These are phyloP conservation scores for Galleria mellonella DNA, from an alignment of 1,140 invertebrate species.

Conservation along the genomic window DNA sequence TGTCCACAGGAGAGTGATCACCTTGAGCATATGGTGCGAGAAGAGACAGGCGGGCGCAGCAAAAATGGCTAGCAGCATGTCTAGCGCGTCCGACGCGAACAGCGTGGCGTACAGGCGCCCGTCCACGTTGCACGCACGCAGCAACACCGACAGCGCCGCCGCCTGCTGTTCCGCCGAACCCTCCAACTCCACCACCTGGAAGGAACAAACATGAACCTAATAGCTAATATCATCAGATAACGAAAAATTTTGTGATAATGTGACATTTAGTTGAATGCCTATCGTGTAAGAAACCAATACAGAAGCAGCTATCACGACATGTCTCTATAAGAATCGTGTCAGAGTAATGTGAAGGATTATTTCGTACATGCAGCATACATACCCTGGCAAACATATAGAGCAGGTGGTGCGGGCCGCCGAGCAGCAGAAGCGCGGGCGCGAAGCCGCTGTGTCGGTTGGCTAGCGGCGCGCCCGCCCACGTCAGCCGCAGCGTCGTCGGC, in stretches of 20 bases:
- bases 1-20: too few relatives aligned
- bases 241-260: too few relatives aligned
- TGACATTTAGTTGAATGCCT: too few relatives aligned
- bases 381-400: conserved; percentile 79
- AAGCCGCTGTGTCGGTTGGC: conserved; percentile 67
- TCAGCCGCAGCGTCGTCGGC: conserved; percentile 46
- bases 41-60: conserved; percentile 70
- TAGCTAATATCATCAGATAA: neutral
- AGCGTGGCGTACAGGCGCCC: conserved; percentile 73
- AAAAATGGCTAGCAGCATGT: conserved; percentile 74
- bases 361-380: too few relatives aligned
- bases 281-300: too few relatives aligned
- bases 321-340: too few relatives aligned
- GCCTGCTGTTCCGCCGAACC: conserved; percentile 76
- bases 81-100: conserved; percentile 60
- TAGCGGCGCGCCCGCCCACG: conserved; percentile 50
- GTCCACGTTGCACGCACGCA: conserved; percentile 70
- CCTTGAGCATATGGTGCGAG: conserved; percentile 74
- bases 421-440: conserved; percentile 70
- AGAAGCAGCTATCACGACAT: too few relatives aligned
- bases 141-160: conserved; percentile 71
- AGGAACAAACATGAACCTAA: neutral
- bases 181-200: conserved; percentile 76
- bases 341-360: too few relatives aligned
- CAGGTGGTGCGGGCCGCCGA: conserved; percentile 77